Conservation (phyloP, 2,888 invertebrate species). For the Luperina nickerlii region DNA sequence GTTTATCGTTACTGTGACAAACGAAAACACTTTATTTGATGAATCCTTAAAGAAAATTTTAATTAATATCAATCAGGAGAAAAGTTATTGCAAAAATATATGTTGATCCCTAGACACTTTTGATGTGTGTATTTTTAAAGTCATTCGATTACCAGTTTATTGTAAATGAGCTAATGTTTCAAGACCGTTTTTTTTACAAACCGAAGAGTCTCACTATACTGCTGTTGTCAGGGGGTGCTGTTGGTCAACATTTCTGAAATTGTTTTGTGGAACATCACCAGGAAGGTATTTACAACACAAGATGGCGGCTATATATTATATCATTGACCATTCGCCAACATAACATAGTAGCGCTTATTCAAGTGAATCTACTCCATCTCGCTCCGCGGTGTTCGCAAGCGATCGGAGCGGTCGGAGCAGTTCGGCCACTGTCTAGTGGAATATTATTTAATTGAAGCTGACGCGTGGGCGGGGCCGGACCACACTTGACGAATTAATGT, state of each 20-base stretch:
- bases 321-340: background rate
- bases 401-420: constrained; percentile 10
- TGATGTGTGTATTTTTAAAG: no score
- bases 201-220: no score
- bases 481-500: constrained; percentile 81
- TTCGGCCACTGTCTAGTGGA: constrained; percentile 44
- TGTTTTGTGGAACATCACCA: background rate
- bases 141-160: background rate
- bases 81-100: no score
- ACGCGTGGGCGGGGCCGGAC: constrained; percentile 71
- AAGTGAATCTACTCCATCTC: constrained; percentile 8
- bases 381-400: background rate
- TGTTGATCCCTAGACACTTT: no score
- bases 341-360: background rate
- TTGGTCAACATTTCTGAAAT: background rate
- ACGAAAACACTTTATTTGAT: no score
- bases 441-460: constrained; percentile 70
- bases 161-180: background rate
- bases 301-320: background rate
- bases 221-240: background rate
- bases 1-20: no score
- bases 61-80: no score
- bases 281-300: background rate
- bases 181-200: background rate
- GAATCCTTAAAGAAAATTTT: no score